phyloP scores from a whole-genome alignment of 2,888 invertebrate genomes.

The Amblyteles armatorius region DNA sequence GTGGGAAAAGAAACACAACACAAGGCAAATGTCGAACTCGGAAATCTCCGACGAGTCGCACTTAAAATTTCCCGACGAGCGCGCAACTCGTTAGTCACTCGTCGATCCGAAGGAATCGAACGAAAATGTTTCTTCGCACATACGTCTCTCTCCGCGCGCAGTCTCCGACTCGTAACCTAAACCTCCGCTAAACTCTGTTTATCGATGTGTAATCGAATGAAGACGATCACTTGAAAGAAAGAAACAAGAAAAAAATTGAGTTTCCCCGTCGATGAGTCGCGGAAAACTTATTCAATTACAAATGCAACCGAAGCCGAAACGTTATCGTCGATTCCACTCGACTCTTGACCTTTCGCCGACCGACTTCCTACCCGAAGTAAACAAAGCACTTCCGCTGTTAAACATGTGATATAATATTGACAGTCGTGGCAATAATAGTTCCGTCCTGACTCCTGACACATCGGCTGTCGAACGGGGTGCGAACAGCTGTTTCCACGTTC shows the following conservation, averaged over 20 bases:
- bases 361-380: neutral
- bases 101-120: neutral
- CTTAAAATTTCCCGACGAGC: neutral
- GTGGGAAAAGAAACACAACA: neutral
- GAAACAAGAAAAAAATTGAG: neutral
- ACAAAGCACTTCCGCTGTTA: neutral
- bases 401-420: neutral
- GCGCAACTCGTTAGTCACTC: neutral
- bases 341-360: conserved; percentile 5
- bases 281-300: neutral
- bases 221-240: neutral
- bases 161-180: neutral
- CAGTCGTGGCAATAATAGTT: neutral
- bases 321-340: neutral
- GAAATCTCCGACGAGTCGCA: neutral
- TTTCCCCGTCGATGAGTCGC: neutral
- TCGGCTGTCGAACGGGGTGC: neutral
- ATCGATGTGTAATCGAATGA: neutral
- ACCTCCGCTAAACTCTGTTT: neutral
- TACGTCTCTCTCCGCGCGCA: neutral
- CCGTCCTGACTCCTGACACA: neutral
- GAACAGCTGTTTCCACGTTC: no score
- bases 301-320: neutral
- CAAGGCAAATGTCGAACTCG: neutral
- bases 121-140: neutral